Percentiles rank a stretch among this genome's conserved stretches.
Evolutionary conservation across 1,140 invertebrate genomes (phyloP).

Genomic region (Bicyclus anynana): DNA sequence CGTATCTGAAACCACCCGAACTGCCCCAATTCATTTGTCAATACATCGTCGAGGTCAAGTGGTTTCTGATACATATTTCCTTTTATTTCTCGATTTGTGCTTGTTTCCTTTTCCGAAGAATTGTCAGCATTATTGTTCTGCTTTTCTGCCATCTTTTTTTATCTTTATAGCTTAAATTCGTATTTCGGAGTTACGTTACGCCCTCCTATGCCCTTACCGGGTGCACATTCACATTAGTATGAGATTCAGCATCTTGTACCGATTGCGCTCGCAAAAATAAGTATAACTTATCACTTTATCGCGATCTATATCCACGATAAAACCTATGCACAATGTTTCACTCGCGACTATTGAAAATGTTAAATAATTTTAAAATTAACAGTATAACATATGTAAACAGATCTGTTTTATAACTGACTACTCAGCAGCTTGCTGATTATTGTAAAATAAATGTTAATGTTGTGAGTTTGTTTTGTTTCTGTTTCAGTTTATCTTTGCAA

Average conservation of each 20-base stretch:
- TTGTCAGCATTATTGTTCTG: neutral
- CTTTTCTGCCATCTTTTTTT: neutral
- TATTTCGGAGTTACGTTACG: no score
- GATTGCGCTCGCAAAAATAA: neutral
- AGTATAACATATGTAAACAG: no score
- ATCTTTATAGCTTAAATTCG: no score
- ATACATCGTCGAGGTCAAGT: conserved; percentile 42
- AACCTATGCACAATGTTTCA: neutral
- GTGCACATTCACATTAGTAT: neutral
- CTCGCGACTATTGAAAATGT: no score
- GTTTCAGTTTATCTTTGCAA: no score
- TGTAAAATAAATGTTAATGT: no score
- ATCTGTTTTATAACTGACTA: no score
- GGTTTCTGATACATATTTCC: conserved; percentile 16
- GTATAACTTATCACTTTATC: neutral
- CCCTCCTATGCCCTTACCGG: no score
- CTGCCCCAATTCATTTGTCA: conserved; percentile 46
- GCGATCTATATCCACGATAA: neutral
- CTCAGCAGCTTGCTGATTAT: no score
- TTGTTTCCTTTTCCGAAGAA: neutral
- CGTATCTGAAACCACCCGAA: conserved; percentile 43
- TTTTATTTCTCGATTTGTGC: neutral
- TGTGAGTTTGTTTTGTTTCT: no score
- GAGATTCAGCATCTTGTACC: neutral
- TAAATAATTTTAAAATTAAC: no score